Evolutionary conservation across 2,113 vertebrate genomes (phyloP).

Genomic region (Psettodes erumei): DNA sequence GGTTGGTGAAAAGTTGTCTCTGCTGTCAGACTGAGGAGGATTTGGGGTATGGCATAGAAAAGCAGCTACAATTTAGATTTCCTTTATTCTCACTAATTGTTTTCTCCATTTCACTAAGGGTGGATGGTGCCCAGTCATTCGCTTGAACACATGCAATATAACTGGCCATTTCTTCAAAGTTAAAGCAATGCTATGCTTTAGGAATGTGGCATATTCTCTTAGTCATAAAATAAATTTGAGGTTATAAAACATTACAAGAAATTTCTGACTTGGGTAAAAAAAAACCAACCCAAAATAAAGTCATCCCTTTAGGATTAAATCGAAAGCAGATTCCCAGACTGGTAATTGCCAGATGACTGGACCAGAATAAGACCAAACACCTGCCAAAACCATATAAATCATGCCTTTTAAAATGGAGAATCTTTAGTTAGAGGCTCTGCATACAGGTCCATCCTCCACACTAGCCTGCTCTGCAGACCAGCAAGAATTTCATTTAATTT

Average conservation of each 20-base stretch:
- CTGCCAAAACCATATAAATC: slow-evolving; percentile 38
- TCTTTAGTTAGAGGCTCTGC: background rate
- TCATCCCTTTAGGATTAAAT: slow-evolving; percentile 13
- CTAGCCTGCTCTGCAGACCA: slow-evolving; percentile 19
- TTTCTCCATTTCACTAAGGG: no score
- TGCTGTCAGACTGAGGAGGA: slow-evolving; percentile 23
- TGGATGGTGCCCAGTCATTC: slow-evolving; percentile 7
- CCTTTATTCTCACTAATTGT: background rate
- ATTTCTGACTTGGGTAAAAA: background rate
- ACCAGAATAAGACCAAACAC: slow-evolving; percentile 28
- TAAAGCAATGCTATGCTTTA: background rate
- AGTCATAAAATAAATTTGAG: slow-evolving; percentile 14
- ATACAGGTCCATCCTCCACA: slow-evolving; percentile 14
- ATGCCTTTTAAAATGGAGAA: slow-evolving; percentile 1
- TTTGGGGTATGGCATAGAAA: slow-evolving; percentile 30
- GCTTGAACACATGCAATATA: background rate
- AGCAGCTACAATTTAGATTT: slow-evolving; percentile 13
- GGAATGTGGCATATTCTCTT: background rate
- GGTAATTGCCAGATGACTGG: slow-evolving; percentile 33
- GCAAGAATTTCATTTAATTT: slow-evolving; percentile 42
- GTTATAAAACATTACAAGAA: slow-evolving; percentile 22
- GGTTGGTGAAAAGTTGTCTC: slow-evolving; percentile 41
- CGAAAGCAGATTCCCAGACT: slow-evolving; percentile 35
- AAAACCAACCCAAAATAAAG: no score
- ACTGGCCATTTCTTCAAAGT: slow-evolving; percentile 17